A percentile compares a stretch with the other conserved stretches of the same genome.
phyloP scores from a whole-genome alignment of 2,888 invertebrate species.

The Chrysina gloriosa region DNA sequence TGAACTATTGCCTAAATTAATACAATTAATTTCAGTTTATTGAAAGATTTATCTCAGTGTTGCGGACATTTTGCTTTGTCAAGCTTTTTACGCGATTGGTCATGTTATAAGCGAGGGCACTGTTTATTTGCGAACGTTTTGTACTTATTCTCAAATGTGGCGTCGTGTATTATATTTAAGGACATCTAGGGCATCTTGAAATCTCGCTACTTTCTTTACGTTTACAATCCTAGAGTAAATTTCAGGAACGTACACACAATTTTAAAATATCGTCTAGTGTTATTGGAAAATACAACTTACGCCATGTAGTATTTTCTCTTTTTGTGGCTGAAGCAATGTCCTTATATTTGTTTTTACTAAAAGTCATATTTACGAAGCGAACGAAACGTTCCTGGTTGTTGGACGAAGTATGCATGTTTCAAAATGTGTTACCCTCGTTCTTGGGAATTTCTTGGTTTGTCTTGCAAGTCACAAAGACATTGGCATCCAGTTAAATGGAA shows the following conservation, averaged over 20 bases:
- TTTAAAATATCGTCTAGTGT: conserved; percentile 34
- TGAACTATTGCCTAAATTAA: too few relatives aligned
- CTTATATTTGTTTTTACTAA: too few relatives aligned
- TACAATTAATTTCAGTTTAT: too few relatives aligned
- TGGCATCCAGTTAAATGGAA: too few relatives aligned
- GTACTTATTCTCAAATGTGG: conserved; percentile 54
- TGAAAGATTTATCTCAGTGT: too few relatives aligned
- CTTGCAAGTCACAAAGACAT: too few relatives aligned
- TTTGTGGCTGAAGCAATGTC: neutral
- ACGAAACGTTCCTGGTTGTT: too few relatives aligned
- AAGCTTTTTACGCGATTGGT: neutral
- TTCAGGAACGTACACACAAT: conserved; percentile 26
- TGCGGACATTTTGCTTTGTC: too few relatives aligned
- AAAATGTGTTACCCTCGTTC: too few relatives aligned
- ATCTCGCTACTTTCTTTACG: conserved; percentile 34
- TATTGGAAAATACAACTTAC: conserved; percentile 20
- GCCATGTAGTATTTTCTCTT: conserved; percentile 25
- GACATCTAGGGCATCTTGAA: conserved; percentile 47
- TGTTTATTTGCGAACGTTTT: conserved; percentile 48
- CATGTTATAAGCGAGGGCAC: conserved; percentile 27
- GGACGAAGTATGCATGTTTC: too few relatives aligned
- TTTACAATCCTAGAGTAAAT: conserved; percentile 41
- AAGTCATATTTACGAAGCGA: too few relatives aligned
- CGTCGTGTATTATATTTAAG: conserved; percentile 53
- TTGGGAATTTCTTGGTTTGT: too few relatives aligned